Evolutionary conservation across 2,888 invertebrate genomes (phyloP).

Genomic region (Unio pictorum): DNA sequence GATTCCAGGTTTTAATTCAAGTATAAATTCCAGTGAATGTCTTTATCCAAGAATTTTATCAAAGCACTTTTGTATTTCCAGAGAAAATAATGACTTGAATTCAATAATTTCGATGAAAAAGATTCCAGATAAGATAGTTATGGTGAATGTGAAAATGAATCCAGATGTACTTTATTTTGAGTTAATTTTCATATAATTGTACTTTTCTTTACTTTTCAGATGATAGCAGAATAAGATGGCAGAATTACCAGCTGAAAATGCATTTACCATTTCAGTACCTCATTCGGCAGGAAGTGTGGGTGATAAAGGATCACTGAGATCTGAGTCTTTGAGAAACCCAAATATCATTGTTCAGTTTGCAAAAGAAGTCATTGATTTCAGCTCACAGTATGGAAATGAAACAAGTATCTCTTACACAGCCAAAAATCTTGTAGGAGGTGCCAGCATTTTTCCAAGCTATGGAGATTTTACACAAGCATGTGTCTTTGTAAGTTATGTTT

Average conservation of each 20-base stretch:
- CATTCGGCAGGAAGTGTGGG: neutral
- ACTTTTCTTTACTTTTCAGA: too few species aligned
- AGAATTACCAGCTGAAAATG: neutral
- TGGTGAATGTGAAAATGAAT: too few species aligned
- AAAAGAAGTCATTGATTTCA: constrained; percentile 84
- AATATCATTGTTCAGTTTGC: constrained; percentile 75
- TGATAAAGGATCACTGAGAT: neutral
- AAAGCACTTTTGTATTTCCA: too few species aligned
- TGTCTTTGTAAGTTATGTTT: constrained; percentile 81
- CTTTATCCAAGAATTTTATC: too few species aligned
- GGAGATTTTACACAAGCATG: constrained; percentile 93
- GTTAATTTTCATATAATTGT: too few species aligned
- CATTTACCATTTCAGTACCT: neutral
- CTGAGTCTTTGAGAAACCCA: constrained; percentile 6
- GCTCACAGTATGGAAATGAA: constrained; percentile 91
- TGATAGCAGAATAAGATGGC: neutral
- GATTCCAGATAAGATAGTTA: too few species aligned
- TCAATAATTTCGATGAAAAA: too few species aligned
- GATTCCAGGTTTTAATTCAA: too few species aligned
- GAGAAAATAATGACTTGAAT: too few species aligned
- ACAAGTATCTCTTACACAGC: constrained; percentile 91
- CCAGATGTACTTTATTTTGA: too few species aligned
- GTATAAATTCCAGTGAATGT: too few species aligned
- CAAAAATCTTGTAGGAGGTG: constrained; percentile 84
- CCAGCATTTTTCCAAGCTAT: constrained; percentile 88